These are phyloP conservation scores for Crocodylus rhombifer DNA, from an alignment of 2,797 vertebrate species.

Conservation along the genomic window DNA sequence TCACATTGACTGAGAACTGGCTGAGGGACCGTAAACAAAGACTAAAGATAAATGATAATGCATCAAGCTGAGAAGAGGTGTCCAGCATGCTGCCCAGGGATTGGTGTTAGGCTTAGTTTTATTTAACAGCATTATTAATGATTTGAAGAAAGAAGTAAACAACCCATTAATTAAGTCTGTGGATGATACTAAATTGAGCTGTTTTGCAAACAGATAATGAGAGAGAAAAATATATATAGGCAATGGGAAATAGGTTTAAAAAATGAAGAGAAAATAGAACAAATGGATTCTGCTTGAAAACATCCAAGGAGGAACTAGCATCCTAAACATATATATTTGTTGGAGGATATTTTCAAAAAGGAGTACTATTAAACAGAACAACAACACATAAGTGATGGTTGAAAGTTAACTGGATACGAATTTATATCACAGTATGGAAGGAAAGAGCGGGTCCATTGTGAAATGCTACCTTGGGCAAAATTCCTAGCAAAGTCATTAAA, in stretches of 20 bases:
- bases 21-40: constrained; percentile 40
- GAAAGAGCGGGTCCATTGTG: neutral
- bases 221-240: neutral
- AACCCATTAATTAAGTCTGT: constrained; percentile 40
- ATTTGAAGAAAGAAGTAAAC: constrained; percentile 36
- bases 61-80: neutral
- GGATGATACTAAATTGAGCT: constrained; percentile 32
- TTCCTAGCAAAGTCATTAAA: neutral
- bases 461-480: neutral
- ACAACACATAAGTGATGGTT: neutral
- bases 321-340: neutral
- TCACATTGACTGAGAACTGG: constrained; percentile 43
- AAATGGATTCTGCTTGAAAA: neutral
- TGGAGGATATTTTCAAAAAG: neutral
- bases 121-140: constrained; percentile 42
- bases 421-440: neutral
- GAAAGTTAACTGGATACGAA: constrained; percentile 6
- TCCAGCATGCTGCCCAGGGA: neutral
- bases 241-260: neutral
- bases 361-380: neutral
- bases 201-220: neutral
- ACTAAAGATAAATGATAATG: constrained; percentile 42
- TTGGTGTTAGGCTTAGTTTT: neutral
- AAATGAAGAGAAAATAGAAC: neutral
- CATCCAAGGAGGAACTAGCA: neutral